These are phyloP conservation scores for Pteronotus mesoamericanus DNA, from an alignment of 2,797 vertebrate genomes.

Conservation along the genomic window DNA sequence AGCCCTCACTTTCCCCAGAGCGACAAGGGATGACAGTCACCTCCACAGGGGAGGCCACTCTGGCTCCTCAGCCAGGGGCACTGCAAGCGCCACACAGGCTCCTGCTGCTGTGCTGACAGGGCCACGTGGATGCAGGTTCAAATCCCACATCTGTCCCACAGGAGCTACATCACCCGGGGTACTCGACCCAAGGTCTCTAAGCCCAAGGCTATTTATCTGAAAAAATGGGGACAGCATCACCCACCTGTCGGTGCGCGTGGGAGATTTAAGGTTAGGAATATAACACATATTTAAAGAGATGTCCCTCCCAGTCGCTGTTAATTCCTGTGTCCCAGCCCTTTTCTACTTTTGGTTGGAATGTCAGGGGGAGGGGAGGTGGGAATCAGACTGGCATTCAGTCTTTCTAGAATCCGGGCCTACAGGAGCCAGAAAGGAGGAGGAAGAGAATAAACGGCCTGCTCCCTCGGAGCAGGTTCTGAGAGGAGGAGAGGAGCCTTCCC, in stretches of 20 bases:
- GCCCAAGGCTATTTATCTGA: background rate
- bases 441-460: background rate
- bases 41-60: background rate
- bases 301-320: background rate
- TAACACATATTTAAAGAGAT: background rate
- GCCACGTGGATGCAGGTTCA: background rate
- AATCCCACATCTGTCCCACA: background rate
- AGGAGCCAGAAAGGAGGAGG: background rate
- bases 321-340: background rate
- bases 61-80: background rate
- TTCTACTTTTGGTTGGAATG: background rate
- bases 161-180: background rate
- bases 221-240: background rate
- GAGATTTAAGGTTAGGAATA: background rate
- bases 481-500: background rate
- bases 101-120: background rate
- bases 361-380: no score
- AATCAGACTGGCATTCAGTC: background rate
- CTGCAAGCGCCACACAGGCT: background rate
- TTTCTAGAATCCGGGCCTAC: background rate
- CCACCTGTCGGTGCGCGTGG: background rate
- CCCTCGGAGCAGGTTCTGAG: rapidly evolving
- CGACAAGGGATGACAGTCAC: background rate
- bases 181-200: background rate
- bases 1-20: rapidly evolving